Evolutionary conservation across 2,113 vertebrate genomes (phyloP), one percentile per base, ranked within the genome.

Genomic region (Dolichallabes microphthalmus): DNA sequence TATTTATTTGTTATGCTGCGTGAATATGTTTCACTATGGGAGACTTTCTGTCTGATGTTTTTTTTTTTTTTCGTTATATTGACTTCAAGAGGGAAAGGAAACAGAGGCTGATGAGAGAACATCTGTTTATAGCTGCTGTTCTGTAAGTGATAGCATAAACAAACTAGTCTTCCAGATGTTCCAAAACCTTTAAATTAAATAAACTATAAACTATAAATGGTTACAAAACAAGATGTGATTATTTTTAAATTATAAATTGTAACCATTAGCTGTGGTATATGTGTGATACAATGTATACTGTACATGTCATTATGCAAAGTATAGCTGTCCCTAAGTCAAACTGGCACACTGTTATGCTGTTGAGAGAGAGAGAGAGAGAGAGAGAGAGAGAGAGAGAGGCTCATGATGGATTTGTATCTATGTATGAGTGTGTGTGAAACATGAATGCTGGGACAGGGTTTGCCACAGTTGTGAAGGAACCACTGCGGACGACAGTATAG

Each of bases 401-500:
- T 75, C 50, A 63, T 83, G 60, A 74, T 68, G 50, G 0, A 4
- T 32, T 13, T 60, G 20, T 79, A n/a, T 73, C 17, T 78, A 53
- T 55, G 20, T 80, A 53, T 77, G 32, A 35, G 61, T 30, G 20
- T 30, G 19, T 45, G 7, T 69, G 45, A 22, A 73, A 19, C 69
- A 45, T 39, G 17, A 71, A 45, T 45, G 80, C 76, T 61, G 20
- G 27, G 66, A 84, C 76, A 73, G 20, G 60, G 74, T 50, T 85
- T 85, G 77, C 86, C 83, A 35, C 53, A 17, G 82, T 89, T 89
- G 75, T 57, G 61, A 50, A 73, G 69, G 39, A 74, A 74, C 39
- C 11, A 50, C 71, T 74, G 86, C 60, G 86, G 83, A 86, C 75
- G 68, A 27, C 83, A 88, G 80, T 82, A 69, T 82, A 90, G 85